Base-by-base conservation (phyloP, 1,140 invertebrate genomes). In the Oryctes rhinoceros region DNA sequence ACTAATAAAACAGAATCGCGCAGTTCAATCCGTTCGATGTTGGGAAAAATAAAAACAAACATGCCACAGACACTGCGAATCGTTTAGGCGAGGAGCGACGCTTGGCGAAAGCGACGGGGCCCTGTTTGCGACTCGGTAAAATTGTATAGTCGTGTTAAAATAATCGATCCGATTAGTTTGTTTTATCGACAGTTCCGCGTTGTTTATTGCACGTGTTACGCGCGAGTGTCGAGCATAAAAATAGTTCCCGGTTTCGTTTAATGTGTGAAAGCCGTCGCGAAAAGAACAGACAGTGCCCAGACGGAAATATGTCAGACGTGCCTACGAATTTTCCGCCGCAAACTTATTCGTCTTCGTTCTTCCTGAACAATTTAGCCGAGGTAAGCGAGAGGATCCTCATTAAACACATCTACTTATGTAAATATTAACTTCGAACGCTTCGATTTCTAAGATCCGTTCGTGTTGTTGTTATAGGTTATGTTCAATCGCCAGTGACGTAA, bases 281-380 rank as follows among this genome's bases (percentile, higher is more conserved):
- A 62, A 62, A 62, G 39, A 44, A 44, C 39, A 44, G 39, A 44
- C 39, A 10, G 39, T 10, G 39, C 0, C 39, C 39, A 44, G 39
- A 3, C 39, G 39, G 9, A 71, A 79, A 76, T 37, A 83, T 83
- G 82, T 79, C 83, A 37, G 82, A 83, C 24, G 74, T 81, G 78
- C 59, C 81, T 24, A 85, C 84, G 49, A 81, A 84, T 82, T 84
- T 85, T 79, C 84, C 83, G 13, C 83, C 83, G 6, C 83, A 85
- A 53, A 83, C 84, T 15, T 84, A 85, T 78, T 82, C 83, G 11
- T 84, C 83, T 24, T 84, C 82, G 67, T 84, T 84, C 74, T 83
- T 81, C 74, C 79, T 84, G 11, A 84, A 84, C 59, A 74, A 82
- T 13, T 62, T 84, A 15, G 76, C 80, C 2, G 83, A 83, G 62